Percentiles rank a stretch among this genome's conserved stretches.
These are phyloP conservation scores for Drosophila orena DNA, from an alignment of 1,140 invertebrate genomes.

Conservation along the genomic window DNA sequence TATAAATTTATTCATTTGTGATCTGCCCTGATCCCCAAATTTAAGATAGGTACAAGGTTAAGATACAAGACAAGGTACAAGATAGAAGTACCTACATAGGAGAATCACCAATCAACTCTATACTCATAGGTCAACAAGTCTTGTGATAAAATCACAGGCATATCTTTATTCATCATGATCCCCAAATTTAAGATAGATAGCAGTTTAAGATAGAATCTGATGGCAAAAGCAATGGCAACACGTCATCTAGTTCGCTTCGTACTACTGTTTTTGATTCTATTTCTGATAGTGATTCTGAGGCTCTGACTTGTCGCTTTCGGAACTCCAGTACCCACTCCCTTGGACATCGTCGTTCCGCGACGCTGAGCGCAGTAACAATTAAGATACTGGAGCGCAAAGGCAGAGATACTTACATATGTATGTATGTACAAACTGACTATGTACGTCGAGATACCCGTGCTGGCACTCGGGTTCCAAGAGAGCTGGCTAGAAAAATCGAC, in stretches of 20 bases:
- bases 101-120: too few relatives aligned
- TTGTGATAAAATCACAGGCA: too few relatives aligned
- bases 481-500: slow-evolving; percentile 13
- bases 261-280: slow-evolving; percentile 6
- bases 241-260: not conserved
- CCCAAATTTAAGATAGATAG: too few relatives aligned
- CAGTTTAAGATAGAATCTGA: too few relatives aligned
- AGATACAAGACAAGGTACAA: too few relatives aligned
- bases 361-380: slow-evolving; percentile 60
- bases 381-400: slow-evolving; percentile 60
- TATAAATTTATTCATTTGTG: too few relatives aligned
- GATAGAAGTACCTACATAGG: not conserved
- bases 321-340: not conserved
- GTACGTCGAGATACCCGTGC: slow-evolving; percentile 15
- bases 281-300: slow-evolving; percentile 3
- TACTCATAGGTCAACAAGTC: too few relatives aligned
- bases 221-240: not conserved
- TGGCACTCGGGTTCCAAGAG: not conserved
- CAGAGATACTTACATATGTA: slow-evolving; percentile 23
- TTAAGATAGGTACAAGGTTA: too few relatives aligned
- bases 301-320: slow-evolving; percentile 50
- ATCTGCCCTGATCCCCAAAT: too few relatives aligned
- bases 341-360: slow-evolving; percentile 52
- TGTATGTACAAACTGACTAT: too few relatives aligned
- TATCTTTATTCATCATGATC: too few relatives aligned